These are phyloP conservation scores for Tyto alba DNA, from an alignment of 2,113 vertebrate species.

Conservation along the genomic window DNA sequence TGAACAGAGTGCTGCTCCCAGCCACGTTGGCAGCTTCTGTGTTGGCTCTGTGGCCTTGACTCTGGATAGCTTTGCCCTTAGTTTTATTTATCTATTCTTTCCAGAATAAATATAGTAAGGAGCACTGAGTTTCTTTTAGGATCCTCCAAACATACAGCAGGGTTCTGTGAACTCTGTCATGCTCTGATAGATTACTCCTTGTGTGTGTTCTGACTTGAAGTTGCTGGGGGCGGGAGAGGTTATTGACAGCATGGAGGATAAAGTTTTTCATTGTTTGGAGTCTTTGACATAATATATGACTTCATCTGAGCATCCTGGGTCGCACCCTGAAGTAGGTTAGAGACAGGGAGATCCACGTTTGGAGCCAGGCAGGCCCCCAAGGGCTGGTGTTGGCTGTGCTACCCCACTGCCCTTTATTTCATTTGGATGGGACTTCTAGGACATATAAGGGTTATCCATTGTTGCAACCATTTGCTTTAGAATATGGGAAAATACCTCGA, in stretches of 20 bases:
- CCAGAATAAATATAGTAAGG: not conserved
- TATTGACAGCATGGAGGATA: not conserved
- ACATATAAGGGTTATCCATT: not conserved
- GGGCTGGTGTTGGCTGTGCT: not conserved
- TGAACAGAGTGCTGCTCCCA: not conserved
- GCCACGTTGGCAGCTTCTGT: accelerated
- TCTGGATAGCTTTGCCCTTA: not conserved
- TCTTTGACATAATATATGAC: not conserved
- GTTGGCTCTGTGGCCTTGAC: not conserved
- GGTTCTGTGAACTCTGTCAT: not conserved
- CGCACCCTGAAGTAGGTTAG: not conserved
- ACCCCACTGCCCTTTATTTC: not conserved
- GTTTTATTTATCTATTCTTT: not conserved
- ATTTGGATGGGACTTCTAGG: not conserved
- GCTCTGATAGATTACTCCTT: not conserved
- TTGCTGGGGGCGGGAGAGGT: not conserved
- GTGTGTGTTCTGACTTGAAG: not conserved
- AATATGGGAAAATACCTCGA: not conserved
- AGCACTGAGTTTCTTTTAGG: not conserved
- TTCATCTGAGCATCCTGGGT: not conserved
- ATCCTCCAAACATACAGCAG: not conserved
- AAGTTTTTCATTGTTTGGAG: not conserved
- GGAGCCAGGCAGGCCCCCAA: not conserved
- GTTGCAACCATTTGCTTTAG: not conserved
- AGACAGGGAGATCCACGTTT: not conserved